These are phyloP conservation scores for Malurus melanocephalus DNA, from an alignment of 2,113 vertebrate genomes.

Conservation along the genomic window DNA sequence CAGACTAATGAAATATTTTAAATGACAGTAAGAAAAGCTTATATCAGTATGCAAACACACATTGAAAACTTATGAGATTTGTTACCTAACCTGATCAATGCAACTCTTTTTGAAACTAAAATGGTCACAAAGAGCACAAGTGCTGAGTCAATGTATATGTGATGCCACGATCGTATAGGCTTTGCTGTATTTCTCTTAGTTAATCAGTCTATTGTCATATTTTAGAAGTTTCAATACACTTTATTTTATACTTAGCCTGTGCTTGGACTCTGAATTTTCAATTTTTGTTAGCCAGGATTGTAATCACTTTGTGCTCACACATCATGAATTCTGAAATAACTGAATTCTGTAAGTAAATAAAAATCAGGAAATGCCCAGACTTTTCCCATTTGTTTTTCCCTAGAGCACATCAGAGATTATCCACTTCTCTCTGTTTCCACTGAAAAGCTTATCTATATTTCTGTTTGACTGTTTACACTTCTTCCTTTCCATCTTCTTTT, in stretches of 20 bases:
- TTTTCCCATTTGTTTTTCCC: neutral
- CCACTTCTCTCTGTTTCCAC: neutral
- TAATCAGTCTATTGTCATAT: neutral
- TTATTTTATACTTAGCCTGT: neutral
- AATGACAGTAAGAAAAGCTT: neutral
- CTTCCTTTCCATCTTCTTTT: neutral
- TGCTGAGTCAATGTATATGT: neutral
- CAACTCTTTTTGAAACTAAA: neutral
- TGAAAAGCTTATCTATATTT: neutral
- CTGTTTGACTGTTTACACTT: neutral
- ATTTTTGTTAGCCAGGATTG: neutral
- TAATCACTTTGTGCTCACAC: neutral
- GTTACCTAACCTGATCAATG: neutral
- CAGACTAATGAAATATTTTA: neutral
- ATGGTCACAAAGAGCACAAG: neutral
- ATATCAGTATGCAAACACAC: neutral
- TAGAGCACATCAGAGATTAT: neutral
- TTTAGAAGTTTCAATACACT: neutral
- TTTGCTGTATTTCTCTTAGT: neutral
- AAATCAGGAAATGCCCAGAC: neutral
- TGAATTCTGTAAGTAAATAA: neutral
- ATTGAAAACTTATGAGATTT: neutral
- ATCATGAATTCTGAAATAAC: neutral
- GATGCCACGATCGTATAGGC: accelerated
- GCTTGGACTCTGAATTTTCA: neutral